phyloP scores from a whole-genome alignment of 2,888 invertebrate genomes.

The Eupithecia tripunctaria region DNA sequence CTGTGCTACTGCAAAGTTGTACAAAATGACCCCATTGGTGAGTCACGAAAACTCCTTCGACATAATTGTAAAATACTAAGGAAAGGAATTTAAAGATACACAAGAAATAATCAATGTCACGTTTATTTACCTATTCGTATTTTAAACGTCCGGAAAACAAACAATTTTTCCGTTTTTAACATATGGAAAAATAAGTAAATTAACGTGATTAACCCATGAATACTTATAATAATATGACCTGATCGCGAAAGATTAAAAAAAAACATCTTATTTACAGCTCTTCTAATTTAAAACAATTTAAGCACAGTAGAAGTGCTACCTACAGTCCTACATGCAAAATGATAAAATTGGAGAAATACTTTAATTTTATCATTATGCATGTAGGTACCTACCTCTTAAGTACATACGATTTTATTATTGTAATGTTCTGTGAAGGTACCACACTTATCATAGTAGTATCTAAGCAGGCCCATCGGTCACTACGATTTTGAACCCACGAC shows the following conservation, averaged over 20 bases:
- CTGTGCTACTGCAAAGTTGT: slow-evolving; percentile 8
- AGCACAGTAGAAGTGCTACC: background rate
- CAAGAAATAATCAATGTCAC: no score
- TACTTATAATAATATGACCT: no score
- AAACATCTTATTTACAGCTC: no score
- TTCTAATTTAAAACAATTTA: background rate
- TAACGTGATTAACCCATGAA: no score
- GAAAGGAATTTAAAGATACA: background rate
- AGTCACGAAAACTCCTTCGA: background rate
- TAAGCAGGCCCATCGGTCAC: slow-evolving; percentile 13
- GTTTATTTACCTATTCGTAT: no score
- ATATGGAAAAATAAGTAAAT: no score
- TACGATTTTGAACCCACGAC: slow-evolving; percentile 13
- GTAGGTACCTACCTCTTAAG: no score
- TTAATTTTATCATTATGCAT: background rate
- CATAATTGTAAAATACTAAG: background rate
- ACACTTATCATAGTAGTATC: slow-evolving; percentile 10
- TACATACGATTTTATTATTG: background rate
- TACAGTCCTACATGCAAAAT: no score
- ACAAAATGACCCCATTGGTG: background rate
- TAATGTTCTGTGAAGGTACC: background rate
- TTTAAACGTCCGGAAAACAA: no score
- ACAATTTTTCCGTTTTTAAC: no score
- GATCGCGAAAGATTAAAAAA: no score
- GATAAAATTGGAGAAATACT: no score